These are phyloP conservation scores for Lysiphlebus fabarum DNA, from an alignment of 1,140 invertebrate species.

Conservation along the genomic window DNA sequence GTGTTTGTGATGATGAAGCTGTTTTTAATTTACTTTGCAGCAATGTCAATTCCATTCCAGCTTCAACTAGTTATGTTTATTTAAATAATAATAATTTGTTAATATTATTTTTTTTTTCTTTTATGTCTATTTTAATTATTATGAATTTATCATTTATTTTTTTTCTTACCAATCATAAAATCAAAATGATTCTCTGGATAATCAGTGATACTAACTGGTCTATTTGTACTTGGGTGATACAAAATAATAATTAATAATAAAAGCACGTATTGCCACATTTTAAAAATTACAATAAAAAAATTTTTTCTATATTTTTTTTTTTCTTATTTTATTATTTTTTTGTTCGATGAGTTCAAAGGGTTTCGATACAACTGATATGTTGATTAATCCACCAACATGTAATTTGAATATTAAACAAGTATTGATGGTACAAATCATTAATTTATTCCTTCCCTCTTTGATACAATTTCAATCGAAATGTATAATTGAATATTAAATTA, in stretches of 20 bases:
- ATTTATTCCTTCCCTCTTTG: not conserved
- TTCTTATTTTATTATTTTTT: no score
- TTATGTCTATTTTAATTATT: not conserved
- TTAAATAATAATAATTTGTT: not conserved
- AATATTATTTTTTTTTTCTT: not conserved
- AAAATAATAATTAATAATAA: constrained; percentile 37
- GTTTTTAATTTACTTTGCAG: no score
- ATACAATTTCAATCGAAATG: no score
- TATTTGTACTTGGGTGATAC: constrained; percentile 39
- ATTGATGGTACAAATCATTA: constrained; percentile 25
- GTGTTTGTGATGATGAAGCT: no score
- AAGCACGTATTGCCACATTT: constrained; percentile 46
- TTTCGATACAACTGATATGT: constrained; percentile 12
- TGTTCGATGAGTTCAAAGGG: constrained; percentile 11
- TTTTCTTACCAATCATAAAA: constrained; percentile 46
- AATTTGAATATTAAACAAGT: constrained; percentile 53
- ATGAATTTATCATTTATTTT: no score
- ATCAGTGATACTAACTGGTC: constrained; percentile 42
- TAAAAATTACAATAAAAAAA: constrained; percentile 2
- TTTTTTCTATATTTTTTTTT: no score
- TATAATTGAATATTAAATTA: no score
- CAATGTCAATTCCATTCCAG: no score
- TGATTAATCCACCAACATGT: constrained; percentile 22
- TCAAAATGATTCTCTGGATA: constrained; percentile 42
- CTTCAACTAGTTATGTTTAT: not conserved